Evolutionary conservation across 2,797 vertebrate species (phyloP).

Genomic region (Characodon lateralis): DNA sequence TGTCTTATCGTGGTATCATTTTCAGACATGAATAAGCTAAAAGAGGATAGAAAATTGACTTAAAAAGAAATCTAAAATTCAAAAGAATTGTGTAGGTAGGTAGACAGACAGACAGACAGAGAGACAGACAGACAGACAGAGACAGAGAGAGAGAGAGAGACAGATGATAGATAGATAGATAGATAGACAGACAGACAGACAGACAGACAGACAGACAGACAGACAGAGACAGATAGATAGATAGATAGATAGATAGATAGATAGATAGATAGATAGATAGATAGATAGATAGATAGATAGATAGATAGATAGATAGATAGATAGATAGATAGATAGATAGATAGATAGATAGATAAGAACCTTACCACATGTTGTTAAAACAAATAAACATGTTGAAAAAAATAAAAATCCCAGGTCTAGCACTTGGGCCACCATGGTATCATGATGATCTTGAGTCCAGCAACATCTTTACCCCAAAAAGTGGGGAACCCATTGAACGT

Average conservation of each 20-base stretch:
- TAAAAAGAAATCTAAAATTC: no score
- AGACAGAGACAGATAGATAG: not conserved
- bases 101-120: not conserved
- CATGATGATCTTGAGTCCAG: constrained; percentile 76
- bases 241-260: constrained; percentile 1
- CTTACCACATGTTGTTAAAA: constrained; percentile 71
- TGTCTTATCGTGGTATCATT: no score
- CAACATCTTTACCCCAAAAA: constrained; percentile 42
- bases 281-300: not conserved
- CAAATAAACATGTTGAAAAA: constrained; percentile 55
- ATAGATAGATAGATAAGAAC: not conserved
- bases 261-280: not conserved
- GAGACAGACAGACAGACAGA: not conserved
- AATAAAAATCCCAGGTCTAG: constrained; percentile 67
- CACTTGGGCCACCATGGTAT: constrained; percentile 81
- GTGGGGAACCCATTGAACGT: not conserved
- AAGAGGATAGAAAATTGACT: no score
- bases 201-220: not conserved
- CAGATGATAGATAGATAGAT: no score
- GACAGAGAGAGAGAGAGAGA: no score
- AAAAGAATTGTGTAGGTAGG: no score
- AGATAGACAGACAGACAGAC: not conserved
- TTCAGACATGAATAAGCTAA: no score
- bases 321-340: constrained; percentile 2
- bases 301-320: not conserved